Percentiles rank a stretch among this genome's conserved stretches.
Evolutionary conservation across 2,797 vertebrate genomes (phyloP).

Genomic region (Corythornis leucogaster): DNA sequence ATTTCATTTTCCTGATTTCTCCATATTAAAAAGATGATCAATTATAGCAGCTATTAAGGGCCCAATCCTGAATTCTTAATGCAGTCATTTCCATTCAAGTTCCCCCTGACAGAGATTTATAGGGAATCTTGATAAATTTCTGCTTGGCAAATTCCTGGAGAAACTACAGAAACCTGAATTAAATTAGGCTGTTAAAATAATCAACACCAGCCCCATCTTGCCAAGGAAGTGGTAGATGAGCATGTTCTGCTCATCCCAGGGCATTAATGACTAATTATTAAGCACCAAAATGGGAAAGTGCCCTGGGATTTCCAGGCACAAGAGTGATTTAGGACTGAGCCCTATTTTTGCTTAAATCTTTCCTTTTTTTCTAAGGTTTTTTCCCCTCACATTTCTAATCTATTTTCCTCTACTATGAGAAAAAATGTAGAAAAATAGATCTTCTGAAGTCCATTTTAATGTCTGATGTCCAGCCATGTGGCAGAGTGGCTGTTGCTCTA

Average conservation of each 20-base stretch:
- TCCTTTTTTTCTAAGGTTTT: no score
- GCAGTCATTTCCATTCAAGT: conserved; percentile 52
- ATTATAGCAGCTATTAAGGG: conserved; percentile 60
- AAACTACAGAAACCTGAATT: conserved; percentile 61
- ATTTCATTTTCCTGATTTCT: conserved; percentile 61
- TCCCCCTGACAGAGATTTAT: conserved; percentile 59
- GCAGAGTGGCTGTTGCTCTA: not conserved
- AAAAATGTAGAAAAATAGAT: not conserved
- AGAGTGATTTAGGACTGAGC: not conserved
- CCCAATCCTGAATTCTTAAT: conserved; percentile 67
- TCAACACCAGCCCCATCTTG: conserved; percentile 7
- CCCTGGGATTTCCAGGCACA: conserved; percentile 15
- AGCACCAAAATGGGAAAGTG: conserved; percentile 9
- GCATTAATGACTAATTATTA: conserved; percentile 55
- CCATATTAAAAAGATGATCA: conserved; percentile 58
- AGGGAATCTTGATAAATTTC: conserved; percentile 65
- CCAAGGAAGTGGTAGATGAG: conserved; percentile 3
- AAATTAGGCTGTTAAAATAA: conserved; percentile 59
- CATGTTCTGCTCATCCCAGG: not conserved
- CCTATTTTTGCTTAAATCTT: not conserved
- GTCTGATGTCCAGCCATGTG: not conserved
- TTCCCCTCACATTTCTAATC: not conserved
- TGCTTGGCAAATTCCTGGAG: conserved; percentile 50
- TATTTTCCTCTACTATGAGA: not conserved
- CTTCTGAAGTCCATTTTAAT: not conserved